Conservation (phyloP, 2,113 vertebrate species). For the Coracopsis vasa region DNA sequence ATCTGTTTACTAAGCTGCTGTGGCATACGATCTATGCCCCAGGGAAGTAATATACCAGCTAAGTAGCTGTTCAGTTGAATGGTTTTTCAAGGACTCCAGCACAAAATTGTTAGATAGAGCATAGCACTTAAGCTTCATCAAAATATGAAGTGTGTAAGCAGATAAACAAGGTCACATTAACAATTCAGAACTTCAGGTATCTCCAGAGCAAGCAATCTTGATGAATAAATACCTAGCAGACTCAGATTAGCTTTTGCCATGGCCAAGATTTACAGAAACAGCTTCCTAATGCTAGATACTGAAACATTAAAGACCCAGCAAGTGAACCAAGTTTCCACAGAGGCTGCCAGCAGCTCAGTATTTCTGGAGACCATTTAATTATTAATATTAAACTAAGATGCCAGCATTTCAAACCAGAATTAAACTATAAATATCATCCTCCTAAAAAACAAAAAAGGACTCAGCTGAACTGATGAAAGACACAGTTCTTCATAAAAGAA, state of each 20-base stretch:
- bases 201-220: background rate
- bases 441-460: background rate
- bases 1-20: background rate
- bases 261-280: constrained; percentile 20
- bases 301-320: background rate
- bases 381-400: constrained; percentile 16
- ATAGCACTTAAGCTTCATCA: background rate
- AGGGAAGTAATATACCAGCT: constrained; percentile 38
- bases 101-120: background rate
- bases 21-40: background rate
- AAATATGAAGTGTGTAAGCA: background rate
- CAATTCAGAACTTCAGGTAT: background rate
- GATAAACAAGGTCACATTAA: background rate
- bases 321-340: constrained; percentile 21
- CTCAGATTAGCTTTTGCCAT: background rate
- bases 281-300: background rate
- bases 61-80: constrained; percentile 28
- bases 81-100: constrained; percentile 42
- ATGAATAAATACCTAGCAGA: background rate
- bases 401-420: constrained; percentile 4
- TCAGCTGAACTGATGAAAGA: background rate
- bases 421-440: background rate
- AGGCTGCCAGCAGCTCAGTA: constrained; percentile 23
- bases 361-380: constrained; percentile 40
- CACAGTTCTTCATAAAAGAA: background rate